Percentiles rank a stretch among this genome's conserved stretches.
These are phyloP conservation scores for Ooceraea biroi DNA, from an alignment of 1,140 invertebrate species.

Conservation along the genomic window DNA sequence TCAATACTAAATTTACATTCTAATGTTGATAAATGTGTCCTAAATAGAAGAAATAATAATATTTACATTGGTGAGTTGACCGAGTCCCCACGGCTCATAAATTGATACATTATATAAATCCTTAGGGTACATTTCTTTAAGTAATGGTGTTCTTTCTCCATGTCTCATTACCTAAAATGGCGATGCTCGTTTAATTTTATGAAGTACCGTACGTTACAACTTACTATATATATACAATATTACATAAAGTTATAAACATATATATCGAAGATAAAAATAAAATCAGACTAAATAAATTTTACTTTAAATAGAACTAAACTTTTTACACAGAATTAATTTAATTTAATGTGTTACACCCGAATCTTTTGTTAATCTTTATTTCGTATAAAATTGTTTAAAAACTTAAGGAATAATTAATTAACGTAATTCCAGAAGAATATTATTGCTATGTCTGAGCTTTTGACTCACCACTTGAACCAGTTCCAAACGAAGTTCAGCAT, in stretches of 20 bases:
- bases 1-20: neutral
- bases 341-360: too few relatives aligned
- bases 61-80: constrained; percentile 87
- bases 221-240: constrained; percentile 3
- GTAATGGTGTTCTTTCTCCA: constrained; percentile 86
- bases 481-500: constrained; percentile 40
- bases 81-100: constrained; percentile 84
- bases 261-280: too few relatives aligned
- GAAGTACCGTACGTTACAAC: too few relatives aligned
- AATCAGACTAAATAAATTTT: too few relatives aligned
- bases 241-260: too few relatives aligned
- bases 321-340: too few relatives aligned
- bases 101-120: constrained; percentile 78
- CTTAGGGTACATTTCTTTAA: constrained; percentile 85
- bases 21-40: neutral
- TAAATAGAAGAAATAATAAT: too few relatives aligned
- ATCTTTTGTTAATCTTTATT: too few relatives aligned
- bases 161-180: constrained; percentile 86
- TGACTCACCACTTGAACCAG: constrained; percentile 69
- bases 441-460: neutral
- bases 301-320: too few relatives aligned
- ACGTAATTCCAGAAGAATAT: neutral
- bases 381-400: too few relatives aligned
- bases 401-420: neutral
- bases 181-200: too few relatives aligned